Conservation (phyloP, 2,797 vertebrate species). For the Danio choprae region DNA sequence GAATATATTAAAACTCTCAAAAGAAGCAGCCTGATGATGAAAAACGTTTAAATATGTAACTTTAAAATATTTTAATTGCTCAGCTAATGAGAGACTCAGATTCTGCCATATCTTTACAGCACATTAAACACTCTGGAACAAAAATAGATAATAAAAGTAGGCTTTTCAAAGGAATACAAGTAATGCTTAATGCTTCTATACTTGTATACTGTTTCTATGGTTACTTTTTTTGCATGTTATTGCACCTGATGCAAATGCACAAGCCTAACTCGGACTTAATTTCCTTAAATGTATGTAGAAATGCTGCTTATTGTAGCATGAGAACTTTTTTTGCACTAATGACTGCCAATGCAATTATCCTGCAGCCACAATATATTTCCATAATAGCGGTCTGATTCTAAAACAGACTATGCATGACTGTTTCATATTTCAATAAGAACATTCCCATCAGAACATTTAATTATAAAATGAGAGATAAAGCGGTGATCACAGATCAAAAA, state of each 20-base stretch:
- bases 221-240: neutral
- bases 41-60: neutral
- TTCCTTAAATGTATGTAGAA: neutral
- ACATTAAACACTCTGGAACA: neutral
- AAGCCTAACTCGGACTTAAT: neutral
- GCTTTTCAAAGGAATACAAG: neutral
- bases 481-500: too few species aligned
- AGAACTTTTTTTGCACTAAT: neutral
- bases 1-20: neutral
- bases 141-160: neutral
- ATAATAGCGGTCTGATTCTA: too few species aligned
- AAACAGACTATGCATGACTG: too few species aligned
- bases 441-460: too few species aligned
- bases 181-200: neutral
- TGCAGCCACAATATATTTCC: too few species aligned
- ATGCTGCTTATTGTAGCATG: neutral
- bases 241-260: too few species aligned
- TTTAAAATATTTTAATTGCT: neutral
- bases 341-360: too few species aligned
- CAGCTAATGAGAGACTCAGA: neutral
- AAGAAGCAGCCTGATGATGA: neutral
- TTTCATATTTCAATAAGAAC: too few species aligned
- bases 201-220: slow-evolving; percentile 2
- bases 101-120: neutral
- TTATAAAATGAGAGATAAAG: too few species aligned